These are phyloP conservation scores for Elachura formosa DNA, from an alignment of 2,113 vertebrate genomes.

Conservation along the genomic window DNA sequence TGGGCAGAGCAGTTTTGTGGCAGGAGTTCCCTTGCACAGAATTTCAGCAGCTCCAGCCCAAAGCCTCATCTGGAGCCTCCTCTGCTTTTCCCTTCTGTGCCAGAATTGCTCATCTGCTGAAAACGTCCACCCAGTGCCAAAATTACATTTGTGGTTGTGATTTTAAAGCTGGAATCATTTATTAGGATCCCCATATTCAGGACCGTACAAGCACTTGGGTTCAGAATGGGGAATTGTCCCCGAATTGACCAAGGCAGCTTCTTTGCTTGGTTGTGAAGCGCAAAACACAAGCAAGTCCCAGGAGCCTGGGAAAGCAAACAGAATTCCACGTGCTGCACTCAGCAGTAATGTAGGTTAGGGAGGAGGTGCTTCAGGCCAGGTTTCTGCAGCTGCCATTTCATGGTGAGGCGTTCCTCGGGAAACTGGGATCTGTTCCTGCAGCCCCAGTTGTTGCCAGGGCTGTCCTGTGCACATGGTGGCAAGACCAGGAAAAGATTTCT, in stretches of 20 bases:
- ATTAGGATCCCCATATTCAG: background rate
- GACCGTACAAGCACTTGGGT: background rate
- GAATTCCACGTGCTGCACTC: background rate
- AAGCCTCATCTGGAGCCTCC: background rate
- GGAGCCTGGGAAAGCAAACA: background rate
- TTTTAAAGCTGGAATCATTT: background rate
- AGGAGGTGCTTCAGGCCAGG: background rate
- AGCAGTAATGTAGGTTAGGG: background rate
- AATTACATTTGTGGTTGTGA: background rate
- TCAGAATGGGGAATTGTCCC: background rate
- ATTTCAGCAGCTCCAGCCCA: background rate
- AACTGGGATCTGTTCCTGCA: background rate
- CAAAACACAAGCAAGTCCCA: background rate
- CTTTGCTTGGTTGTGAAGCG: background rate
- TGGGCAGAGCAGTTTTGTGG: accelerated
- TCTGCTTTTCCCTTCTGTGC: background rate
- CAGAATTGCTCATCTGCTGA: background rate
- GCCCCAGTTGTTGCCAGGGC: background rate
- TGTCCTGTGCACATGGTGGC: background rate
- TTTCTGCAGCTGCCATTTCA: background rate
- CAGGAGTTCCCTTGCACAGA: accelerated
- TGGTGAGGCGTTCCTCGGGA: background rate
- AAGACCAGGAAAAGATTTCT: background rate
- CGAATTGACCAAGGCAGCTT: background rate
- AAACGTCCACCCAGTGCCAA: background rate